Evolutionary conservation across 35 echinoderm and acorn worm genomes (phyloP).

Genomic region (Acanthaster planci): DNA sequence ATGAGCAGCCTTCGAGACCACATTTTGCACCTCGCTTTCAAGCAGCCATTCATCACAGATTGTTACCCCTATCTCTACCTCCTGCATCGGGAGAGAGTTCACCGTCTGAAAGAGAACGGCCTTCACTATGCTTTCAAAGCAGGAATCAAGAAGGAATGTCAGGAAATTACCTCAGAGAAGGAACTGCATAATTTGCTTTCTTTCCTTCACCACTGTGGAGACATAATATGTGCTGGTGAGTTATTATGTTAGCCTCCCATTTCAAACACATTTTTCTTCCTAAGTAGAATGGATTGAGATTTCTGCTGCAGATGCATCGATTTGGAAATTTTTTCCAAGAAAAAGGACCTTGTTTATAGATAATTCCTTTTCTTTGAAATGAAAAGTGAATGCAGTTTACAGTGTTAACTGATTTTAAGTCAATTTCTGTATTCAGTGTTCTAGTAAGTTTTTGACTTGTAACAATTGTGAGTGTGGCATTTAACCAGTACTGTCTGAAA

Average conservation of each 20-base stretch:
- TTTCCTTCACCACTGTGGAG: conserved; percentile 9
- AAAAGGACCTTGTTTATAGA: too few relatives aligned
- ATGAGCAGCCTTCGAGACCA: neutral
- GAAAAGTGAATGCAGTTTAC: too few relatives aligned
- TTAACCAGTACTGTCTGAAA: too few relatives aligned
- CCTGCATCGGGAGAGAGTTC: neutral
- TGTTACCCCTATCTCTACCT: neutral
- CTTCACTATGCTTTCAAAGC: neutral
- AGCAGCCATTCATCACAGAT: neutral
- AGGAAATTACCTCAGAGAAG: neutral
- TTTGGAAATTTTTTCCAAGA: neutral
- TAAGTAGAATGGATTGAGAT: neutral
- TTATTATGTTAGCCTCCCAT: too few relatives aligned
- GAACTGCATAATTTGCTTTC: neutral
- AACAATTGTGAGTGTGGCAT: too few relatives aligned
- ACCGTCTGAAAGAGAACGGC: neutral
- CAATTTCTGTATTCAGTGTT: too few relatives aligned
- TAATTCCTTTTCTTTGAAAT: too few relatives aligned
- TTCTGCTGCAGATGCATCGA: neutral
- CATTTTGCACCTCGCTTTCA: neutral
- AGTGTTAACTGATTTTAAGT: too few relatives aligned
- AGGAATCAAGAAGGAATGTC: neutral
- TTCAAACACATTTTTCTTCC: too few relatives aligned
- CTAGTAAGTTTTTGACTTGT: too few relatives aligned
- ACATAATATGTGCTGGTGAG: neutral